These are phyloP conservation scores for Melieria crassipennis DNA, from an alignment of 2,888 invertebrate species.

Conservation along the genomic window DNA sequence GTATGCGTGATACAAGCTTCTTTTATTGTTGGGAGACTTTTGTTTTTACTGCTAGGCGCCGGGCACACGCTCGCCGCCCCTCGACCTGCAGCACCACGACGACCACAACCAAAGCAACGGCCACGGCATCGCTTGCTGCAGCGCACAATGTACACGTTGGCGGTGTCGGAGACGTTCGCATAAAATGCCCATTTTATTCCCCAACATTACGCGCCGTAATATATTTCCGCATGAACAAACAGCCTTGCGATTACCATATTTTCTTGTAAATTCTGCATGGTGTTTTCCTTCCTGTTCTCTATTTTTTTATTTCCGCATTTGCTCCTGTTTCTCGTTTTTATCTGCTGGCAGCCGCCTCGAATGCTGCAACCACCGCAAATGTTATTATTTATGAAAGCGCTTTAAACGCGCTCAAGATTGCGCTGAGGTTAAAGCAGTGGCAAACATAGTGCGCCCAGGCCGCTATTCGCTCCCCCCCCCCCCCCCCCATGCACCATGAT, in stretches of 20 bases:
- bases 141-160: neutral
- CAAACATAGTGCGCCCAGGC: too few species aligned
- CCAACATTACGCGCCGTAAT: constrained; percentile 4
- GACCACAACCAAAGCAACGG: neutral
- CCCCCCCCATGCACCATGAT: too few species aligned
- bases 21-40: too few species aligned
- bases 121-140: neutral
- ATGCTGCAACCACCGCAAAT: too few species aligned
- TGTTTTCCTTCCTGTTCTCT: neutral
- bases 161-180: neutral
- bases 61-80: too few species aligned
- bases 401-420: too few species aligned
- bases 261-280: constrained; percentile 9
- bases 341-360: neutral
- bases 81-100: neutral
- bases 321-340: neutral
- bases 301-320: neutral
- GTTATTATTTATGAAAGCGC: too few species aligned
- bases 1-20: too few species aligned
- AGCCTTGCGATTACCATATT: constrained; percentile 19
- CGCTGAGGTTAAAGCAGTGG: too few species aligned
- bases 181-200: neutral
- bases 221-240: constrained; percentile 21
- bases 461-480: too few species aligned
- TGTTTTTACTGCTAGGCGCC: too few species aligned